A percentile compares a stretch with the other conserved stretches of the same genome.
Evolutionary conservation across 2,888 invertebrate species (phyloP).

Genomic region (Anoplius nigerrimus): DNA sequence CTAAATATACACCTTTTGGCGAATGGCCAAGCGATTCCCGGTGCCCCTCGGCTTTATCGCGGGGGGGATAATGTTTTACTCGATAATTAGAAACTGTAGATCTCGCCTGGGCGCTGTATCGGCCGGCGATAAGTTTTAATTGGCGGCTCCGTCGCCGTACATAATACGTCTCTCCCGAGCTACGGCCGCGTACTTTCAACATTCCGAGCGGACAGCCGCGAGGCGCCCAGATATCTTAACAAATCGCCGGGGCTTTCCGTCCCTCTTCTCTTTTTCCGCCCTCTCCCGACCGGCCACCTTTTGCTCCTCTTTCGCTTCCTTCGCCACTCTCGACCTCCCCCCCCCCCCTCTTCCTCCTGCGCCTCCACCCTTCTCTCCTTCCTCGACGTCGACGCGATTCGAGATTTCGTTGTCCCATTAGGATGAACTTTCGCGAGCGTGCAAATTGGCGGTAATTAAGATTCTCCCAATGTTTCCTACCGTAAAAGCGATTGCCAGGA

Average conservation of each 20-base stretch:
- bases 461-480: too few species aligned
- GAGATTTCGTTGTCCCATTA: constrained; percentile 31
- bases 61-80: constrained; percentile 52
- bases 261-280: constrained; percentile 45
- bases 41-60: constrained; percentile 51
- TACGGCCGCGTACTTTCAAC: constrained; percentile 48
- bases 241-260: constrained; percentile 49
- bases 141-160: constrained; percentile 33
- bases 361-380: background rate
- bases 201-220: constrained; percentile 43
- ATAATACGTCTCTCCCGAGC: constrained; percentile 43
- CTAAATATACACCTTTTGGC: constrained; percentile 58
- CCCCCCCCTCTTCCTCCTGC: constrained; percentile 13
- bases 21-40: constrained; percentile 45
- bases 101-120: constrained; percentile 31
- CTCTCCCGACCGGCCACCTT: too few species aligned
- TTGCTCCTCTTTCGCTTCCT: too few species aligned
- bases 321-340: too few species aligned
- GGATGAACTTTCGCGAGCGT: too few species aligned
- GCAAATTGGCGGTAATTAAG: too few species aligned
- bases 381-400: constrained; percentile 33
- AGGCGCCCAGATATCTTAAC: constrained; percentile 47
- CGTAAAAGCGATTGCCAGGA: too few species aligned
- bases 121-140: constrained; percentile 48
- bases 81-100: constrained; percentile 56